These are phyloP conservation scores for Venustoraphidia nigricollis DNA, from an alignment of 2,888 invertebrate genomes.

Conservation along the genomic window DNA sequence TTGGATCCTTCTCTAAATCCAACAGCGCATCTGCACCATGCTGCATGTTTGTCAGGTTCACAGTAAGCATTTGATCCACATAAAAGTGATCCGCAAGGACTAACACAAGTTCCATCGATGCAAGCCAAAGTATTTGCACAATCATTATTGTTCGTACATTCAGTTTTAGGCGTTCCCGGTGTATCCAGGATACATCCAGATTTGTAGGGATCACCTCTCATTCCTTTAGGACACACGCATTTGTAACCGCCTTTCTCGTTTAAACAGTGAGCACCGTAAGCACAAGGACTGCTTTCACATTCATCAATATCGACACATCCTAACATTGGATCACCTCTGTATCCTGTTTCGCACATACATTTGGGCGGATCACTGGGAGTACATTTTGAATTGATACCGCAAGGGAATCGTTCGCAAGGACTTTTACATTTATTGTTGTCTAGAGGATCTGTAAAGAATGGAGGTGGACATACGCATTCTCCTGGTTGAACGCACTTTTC, in stretches of 20 bases:
- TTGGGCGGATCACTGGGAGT: constrained; percentile 78
- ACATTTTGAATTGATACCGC: constrained; percentile 82
- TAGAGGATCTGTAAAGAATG: constrained; percentile 68
- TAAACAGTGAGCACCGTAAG: constrained; percentile 74
- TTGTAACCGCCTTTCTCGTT: constrained; percentile 75
- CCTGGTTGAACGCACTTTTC: constrained; percentile 87
- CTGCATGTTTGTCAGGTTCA: constrained; percentile 74
- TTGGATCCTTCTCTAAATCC: constrained; percentile 65
- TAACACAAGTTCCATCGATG: constrained; percentile 60
- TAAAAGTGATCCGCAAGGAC: constrained; percentile 60
- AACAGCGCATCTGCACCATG: constrained; percentile 75
- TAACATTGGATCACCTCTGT: constrained; percentile 69
- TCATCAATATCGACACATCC: constrained; percentile 80
- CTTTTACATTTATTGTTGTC: constrained; percentile 81
- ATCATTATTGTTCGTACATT: constrained; percentile 56
- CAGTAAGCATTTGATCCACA: constrained; percentile 79
- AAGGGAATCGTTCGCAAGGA: constrained; percentile 80
- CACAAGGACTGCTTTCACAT: constrained; percentile 71
- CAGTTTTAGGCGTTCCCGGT: constrained; percentile 38
- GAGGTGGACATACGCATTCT: constrained; percentile 81
- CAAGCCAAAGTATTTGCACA: constrained; percentile 72
- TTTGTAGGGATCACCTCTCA: constrained; percentile 73
- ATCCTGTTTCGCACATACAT: constrained; percentile 78
- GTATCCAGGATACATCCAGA: constrained; percentile 52
- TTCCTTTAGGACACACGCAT: constrained; percentile 72